phyloP scores from a whole-genome alignment of 2,797 vertebrate species.

The Myotis findleyi region DNA sequence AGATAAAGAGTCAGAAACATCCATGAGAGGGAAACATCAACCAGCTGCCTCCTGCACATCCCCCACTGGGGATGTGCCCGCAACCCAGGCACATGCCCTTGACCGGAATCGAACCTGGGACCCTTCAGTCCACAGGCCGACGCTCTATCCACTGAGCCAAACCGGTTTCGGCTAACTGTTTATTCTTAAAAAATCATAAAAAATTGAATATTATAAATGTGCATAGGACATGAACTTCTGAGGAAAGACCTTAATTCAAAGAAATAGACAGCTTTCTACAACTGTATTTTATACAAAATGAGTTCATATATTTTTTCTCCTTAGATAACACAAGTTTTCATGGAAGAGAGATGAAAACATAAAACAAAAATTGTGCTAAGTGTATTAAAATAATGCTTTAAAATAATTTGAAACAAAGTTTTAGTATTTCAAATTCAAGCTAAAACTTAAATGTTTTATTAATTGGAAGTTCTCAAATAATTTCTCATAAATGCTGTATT shows the following conservation, averaged over 20 bases:
- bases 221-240: not conserved
- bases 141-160: too few relatives aligned
- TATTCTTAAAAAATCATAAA: not conserved
- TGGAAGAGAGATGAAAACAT: not conserved
- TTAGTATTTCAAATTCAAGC: constrained; percentile 47
- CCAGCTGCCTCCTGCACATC: too few relatives aligned
- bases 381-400: not conserved
- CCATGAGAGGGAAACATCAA: too few relatives aligned
- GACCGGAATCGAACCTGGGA: too few relatives aligned
- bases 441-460: constrained; percentile 31
- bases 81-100: too few relatives aligned
- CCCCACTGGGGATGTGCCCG: too few relatives aligned
- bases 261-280: constrained; percentile 10
- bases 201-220: not conserved
- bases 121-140: too few relatives aligned
- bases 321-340: not conserved
- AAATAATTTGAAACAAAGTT: not conserved
- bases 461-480: not conserved
- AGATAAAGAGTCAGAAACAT: too few relatives aligned
- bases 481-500: not conserved
- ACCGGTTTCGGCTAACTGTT: too few relatives aligned
- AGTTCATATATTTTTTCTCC: not conserved
- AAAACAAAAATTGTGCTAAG: not conserved
- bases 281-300: not conserved
- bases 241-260: not conserved